These are phyloP conservation scores for Ectobius pallidus DNA, from an alignment of 2,888 invertebrate species.

Conservation along the genomic window DNA sequence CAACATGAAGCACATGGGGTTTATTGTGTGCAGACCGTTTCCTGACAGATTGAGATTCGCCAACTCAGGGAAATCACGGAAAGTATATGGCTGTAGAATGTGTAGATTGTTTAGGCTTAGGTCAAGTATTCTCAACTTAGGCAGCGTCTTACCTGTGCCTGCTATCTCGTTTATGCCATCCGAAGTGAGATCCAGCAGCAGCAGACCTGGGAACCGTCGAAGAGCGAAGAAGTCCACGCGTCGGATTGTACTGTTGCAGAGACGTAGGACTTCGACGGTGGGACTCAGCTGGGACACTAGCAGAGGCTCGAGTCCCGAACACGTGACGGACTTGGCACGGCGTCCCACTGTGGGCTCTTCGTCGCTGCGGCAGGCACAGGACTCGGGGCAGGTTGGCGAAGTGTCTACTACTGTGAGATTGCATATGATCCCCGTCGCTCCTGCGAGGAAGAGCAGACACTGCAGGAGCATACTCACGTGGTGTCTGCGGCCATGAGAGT, in stretches of 20 bases:
- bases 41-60: conserved; percentile 43
- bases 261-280: conserved; percentile 40
- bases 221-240: conserved; percentile 41
- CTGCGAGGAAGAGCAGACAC: background rate
- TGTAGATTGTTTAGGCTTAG: conserved; percentile 44
- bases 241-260: conserved; percentile 40
- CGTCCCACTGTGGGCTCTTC: conserved; percentile 20
- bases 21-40: conserved; percentile 45
- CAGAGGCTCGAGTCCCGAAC: conserved; percentile 18
- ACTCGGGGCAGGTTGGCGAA: conserved; percentile 17
- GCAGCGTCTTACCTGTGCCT: conserved; percentile 43
- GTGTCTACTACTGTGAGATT: background rate
- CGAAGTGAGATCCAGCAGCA: conserved; percentile 37
- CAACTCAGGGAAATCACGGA: conserved; percentile 44
- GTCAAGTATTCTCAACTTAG: conserved; percentile 43
- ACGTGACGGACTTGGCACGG: conserved; percentile 33
- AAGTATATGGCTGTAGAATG: conserved; percentile 42
- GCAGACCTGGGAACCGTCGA: conserved; percentile 38
- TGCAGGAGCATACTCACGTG: conserved; percentile 22
- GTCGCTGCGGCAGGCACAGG: conserved; percentile 30
- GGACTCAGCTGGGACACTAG: conserved; percentile 23
- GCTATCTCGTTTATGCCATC: conserved; percentile 40
- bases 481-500: conserved; percentile 25
- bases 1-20: conserved; percentile 43
- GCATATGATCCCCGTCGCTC: background rate